These are phyloP conservation scores for Coluber constrictor DNA, from an alignment of 2,797 vertebrate species.

Conservation along the genomic window DNA sequence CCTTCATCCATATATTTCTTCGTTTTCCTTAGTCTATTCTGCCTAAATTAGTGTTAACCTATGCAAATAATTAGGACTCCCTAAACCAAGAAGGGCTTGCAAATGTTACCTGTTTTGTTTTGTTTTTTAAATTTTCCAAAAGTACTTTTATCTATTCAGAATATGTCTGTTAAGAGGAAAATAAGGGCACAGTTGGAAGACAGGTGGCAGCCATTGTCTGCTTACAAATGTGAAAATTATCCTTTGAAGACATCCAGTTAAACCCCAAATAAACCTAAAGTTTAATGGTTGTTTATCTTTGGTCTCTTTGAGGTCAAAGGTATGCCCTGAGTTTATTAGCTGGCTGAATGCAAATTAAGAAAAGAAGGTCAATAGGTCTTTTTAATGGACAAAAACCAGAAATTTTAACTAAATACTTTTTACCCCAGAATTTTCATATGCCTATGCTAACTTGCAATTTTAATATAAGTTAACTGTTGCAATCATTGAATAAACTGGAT, in stretches of 20 bases:
- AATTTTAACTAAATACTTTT: slow-evolving; percentile 26
- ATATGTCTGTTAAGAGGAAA: background rate
- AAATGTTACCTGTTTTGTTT: background rate
- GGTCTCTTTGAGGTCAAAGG: background rate
- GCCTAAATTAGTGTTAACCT: background rate
- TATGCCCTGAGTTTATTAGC: background rate
- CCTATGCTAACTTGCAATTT: background rate
- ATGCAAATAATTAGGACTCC: background rate
- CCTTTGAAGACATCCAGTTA: background rate
- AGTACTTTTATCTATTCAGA: background rate
- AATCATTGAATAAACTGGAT: background rate
- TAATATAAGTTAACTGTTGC: background rate
- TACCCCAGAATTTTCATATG: slow-evolving; percentile 31
- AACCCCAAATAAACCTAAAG: background rate
- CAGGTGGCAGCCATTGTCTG: background rate
- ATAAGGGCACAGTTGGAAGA: rapidly evolving
- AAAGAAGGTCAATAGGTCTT: slow-evolving; percentile 33
- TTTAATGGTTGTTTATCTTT: background rate
- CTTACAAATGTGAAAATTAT: background rate
- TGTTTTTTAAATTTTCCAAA: background rate
- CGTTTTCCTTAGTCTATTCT: background rate
- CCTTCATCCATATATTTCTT: background rate
- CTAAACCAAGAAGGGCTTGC: background rate
- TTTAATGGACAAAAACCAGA: background rate
- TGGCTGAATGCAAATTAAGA: slow-evolving; percentile 22